phyloP scores from a whole-genome alignment of 2,113 vertebrate species.

The Suncus etruscus region DNA sequence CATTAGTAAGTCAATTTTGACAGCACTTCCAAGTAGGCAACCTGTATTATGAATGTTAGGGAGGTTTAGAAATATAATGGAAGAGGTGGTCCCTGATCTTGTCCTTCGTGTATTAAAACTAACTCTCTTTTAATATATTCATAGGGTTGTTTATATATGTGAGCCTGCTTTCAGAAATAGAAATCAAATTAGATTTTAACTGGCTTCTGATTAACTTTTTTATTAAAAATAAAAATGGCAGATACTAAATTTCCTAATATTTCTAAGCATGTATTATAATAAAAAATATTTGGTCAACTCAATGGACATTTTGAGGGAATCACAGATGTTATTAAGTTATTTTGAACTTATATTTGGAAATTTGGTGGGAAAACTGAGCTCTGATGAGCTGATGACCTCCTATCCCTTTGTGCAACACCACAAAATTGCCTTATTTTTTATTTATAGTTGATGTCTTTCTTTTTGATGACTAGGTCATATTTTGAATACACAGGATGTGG shows the following conservation, averaged over 20 bases:
- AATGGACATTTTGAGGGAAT: not conserved
- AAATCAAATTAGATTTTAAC: constrained; percentile 16
- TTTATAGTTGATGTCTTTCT: no score
- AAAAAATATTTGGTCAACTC: not conserved
- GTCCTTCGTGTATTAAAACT: not conserved
- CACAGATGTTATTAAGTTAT: not conserved
- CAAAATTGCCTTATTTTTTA: no score
- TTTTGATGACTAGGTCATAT: not conserved
- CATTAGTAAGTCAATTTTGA: constrained; percentile 66
- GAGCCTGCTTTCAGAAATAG: constrained; percentile 22
- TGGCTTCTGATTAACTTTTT: not conserved
- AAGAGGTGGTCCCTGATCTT: constrained; percentile 8
- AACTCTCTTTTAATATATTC: constrained; percentile 11
- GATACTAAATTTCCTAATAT: not conserved
- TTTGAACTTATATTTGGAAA: not conserved
- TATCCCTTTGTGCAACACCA: not conserved
- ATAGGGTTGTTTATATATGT: not conserved
- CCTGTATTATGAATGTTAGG: constrained; percentile 35
- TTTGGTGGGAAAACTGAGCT: not conserved
- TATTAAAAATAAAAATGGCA: not conserved
- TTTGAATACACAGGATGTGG: not conserved
- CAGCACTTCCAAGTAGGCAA: constrained; percentile 23
- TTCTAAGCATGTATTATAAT: not conserved
- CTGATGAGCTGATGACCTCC: not conserved
- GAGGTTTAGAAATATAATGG: constrained; percentile 5